Base-by-base conservation (phyloP, 2,888 invertebrate species). In the Trichogramma evanescens region DNA sequence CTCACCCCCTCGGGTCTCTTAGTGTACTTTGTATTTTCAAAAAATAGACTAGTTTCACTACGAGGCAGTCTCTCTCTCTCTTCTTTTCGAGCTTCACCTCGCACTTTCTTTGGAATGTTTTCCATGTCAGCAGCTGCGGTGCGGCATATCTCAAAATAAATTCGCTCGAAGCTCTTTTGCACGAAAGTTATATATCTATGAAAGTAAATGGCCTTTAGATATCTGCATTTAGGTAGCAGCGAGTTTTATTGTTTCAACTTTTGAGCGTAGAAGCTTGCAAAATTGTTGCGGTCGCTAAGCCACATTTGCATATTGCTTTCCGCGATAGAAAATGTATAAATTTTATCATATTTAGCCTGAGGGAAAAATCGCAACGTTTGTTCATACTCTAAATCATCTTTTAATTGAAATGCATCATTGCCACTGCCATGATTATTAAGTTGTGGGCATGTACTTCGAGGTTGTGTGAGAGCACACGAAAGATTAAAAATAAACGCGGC, bases 201-300 rank as follows among this genome's bases (percentile, higher is more conserved):
- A 26, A 26, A 70, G 69, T 70, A 69, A 71, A 70, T 71, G 71
- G 69, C 67, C 69, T 70, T 68, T 69, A 68, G 71, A 69, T 72
- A 71, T 71, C 71, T 71, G 69, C 70, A 71, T 71, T 66, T 66
- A 26, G 26, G 67, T 66, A 67, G 66, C 63, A 26, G 56, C 52
- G 26, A 63, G 66, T 69, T 73, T 72, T 73, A 72, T 72, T 71
- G 71, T 71, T 72, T 72, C 71, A 72, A 72, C 73, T 70, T 71
- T 69, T 68, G 68, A 58, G 61, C 63, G 51, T 26, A 26, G 3
- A 48, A 45, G 61, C 64, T 66, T 64, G 59, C 61, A 61, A 66
- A 59, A 59, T 50, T 50, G 41, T 50, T 54, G 56, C 39, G 46
- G 54, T 59, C 57, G 54, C 62, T 62, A 61, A 51, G 55, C 54